phyloP scores from a whole-genome alignment of 2,797 vertebrate genomes.

The Crax fasciolata region DNA sequence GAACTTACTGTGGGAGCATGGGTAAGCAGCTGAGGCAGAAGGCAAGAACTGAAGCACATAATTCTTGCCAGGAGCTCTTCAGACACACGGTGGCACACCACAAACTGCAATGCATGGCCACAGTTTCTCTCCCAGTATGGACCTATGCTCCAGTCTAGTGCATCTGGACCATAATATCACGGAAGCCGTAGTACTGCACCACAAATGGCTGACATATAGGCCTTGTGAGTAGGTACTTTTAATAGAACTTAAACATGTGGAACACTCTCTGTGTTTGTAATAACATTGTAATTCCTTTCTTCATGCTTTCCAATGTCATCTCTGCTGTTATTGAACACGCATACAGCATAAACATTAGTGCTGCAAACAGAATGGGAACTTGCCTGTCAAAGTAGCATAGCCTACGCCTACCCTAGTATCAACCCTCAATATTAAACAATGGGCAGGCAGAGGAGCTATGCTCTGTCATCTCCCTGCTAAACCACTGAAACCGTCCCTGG shows the following conservation, averaged over 20 bases:
- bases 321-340: neutral
- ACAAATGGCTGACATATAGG: neutral
- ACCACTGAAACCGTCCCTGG: neutral
- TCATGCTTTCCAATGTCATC: neutral
- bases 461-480: neutral
- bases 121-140: neutral
- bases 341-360: neutral
- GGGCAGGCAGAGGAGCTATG: neutral
- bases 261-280: neutral
- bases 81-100: neutral
- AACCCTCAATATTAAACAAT: neutral
- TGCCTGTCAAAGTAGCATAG: neutral
- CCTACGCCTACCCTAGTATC: neutral
- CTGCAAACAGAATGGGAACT: neutral
- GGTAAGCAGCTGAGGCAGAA: neutral
- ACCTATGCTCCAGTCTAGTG: neutral
- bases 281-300: neutral
- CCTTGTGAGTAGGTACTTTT: neutral
- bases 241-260: neutral
- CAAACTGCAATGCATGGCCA: neutral
- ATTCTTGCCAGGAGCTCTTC: neutral
- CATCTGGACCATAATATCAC: neutral
- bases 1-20: accelerated
- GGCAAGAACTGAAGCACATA: neutral
- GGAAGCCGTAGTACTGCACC: neutral